Percentiles rank a stretch among this genome's conserved stretches.
phyloP scores from a whole-genome alignment of 2,797 vertebrate species.

The Alectoris magna region DNA sequence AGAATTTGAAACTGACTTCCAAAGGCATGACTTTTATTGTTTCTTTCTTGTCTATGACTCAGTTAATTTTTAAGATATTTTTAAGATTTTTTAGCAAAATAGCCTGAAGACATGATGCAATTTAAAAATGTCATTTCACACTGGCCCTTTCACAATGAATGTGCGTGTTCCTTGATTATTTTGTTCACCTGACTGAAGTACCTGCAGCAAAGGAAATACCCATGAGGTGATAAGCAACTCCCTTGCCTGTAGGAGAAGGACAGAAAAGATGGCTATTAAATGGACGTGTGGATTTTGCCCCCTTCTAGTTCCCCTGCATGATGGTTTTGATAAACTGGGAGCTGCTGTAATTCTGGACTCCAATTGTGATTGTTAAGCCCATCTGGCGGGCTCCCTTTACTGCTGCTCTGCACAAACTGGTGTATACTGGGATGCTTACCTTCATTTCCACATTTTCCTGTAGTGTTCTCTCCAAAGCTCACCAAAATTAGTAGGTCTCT shows the following conservation, averaged over 20 bases:
- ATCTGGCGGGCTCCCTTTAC: not conserved
- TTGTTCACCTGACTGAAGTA: not conserved
- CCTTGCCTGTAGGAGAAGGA: not conserved
- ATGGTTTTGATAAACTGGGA: conserved; percentile 4
- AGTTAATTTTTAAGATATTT: not conserved
- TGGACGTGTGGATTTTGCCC: not conserved
- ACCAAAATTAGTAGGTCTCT: not conserved
- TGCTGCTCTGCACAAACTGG: not conserved
- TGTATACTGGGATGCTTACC: not conserved
- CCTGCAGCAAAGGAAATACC: not conserved
- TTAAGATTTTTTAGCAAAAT: conserved; percentile 9
- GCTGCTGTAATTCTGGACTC: not conserved
- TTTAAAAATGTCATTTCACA: conserved; percentile 15
- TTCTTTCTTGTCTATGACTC: not conserved
- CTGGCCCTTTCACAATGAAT: not conserved
- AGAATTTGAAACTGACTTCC: not conserved
- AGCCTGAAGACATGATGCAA: not conserved
- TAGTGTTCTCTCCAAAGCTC: not conserved
- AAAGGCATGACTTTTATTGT: not conserved
- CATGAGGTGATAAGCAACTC: not conserved
- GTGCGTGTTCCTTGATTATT: not conserved
- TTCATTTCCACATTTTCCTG: not conserved
- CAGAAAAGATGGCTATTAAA: not conserved
- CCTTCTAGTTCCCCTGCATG: not conserved
- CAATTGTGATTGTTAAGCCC: not conserved